These are phyloP conservation scores for Parus major DNA, from an alignment of 2,113 vertebrate species.

Conservation along the genomic window DNA sequence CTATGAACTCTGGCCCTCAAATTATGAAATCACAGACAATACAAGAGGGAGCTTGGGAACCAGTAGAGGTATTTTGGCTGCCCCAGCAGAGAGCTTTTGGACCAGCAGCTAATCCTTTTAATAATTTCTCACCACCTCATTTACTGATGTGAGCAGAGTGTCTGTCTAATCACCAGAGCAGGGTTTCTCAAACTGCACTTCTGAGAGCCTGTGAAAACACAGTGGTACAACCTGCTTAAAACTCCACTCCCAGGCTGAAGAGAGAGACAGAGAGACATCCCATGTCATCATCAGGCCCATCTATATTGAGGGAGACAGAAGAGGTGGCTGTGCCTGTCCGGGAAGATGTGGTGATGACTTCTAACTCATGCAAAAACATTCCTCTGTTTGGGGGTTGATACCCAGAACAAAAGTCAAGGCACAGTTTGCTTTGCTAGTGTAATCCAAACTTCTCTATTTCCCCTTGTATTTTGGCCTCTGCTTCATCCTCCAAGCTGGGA, in stretches of 20 bases:
- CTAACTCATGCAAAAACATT: background rate
- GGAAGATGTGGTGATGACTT: background rate
- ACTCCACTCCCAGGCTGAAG: background rate
- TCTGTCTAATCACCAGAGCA: background rate
- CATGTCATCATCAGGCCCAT: background rate
- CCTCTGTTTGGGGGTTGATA: background rate
- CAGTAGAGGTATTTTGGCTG: background rate
- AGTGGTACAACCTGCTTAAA: background rate
- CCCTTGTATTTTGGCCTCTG: background rate
- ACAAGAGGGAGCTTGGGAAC: background rate
- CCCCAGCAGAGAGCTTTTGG: background rate
- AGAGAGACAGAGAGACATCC: background rate
- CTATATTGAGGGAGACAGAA: background rate
- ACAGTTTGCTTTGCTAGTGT: background rate
- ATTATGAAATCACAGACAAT: background rate
- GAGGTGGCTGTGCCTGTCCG: background rate
- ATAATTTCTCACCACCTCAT: conserved; percentile 19
- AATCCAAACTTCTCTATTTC: background rate
- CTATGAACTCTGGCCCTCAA: background rate
- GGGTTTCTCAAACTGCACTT: background rate
- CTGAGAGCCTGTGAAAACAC: background rate
- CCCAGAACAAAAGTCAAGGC: background rate
- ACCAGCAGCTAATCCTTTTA: conserved; percentile 30
- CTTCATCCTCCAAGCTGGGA: background rate
- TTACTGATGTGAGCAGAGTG: background rate